These are phyloP conservation scores for Dolichotis patagonum DNA, from an alignment of 2,113 vertebrate genomes.

Conservation along the genomic window DNA sequence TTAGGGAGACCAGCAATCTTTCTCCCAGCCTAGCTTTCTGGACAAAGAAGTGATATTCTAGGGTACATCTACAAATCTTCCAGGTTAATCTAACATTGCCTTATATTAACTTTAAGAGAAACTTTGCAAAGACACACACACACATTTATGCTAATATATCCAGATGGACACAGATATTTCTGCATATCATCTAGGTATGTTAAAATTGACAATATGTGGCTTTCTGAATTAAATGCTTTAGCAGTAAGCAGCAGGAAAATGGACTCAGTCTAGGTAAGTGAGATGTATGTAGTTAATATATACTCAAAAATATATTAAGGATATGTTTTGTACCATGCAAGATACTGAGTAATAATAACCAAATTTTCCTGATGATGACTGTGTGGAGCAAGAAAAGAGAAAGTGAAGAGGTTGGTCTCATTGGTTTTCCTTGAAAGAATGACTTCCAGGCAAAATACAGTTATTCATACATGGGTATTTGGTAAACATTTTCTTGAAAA, in stretches of 20 bases:
- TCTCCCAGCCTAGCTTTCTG: neutral
- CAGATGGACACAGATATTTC: neutral
- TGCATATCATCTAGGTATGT: neutral
- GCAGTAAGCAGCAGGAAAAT: neutral
- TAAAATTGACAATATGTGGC: neutral
- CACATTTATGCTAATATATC: neutral
- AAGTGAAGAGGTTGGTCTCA: neutral
- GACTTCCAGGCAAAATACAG: neutral
- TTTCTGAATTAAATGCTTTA: neutral
- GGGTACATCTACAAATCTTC: neutral
- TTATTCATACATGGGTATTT: neutral
- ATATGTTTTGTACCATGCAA: neutral
- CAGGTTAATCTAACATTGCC: neutral
- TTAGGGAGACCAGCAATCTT: neutral
- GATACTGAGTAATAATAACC: neutral
- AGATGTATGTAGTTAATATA: neutral
- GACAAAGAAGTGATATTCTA: neutral
- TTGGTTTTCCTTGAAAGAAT: conserved; percentile 6
- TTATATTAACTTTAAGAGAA: neutral
- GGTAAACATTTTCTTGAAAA: conserved; percentile 13
- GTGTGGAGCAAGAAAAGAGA: neutral
- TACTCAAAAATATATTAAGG: neutral
- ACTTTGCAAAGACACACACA: neutral
- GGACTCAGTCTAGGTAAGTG: neutral
- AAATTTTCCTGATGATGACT: neutral